These are phyloP conservation scores for Jordanella pulchra DNA, from an alignment of 2,797 vertebrate species.

Conservation along the genomic window DNA sequence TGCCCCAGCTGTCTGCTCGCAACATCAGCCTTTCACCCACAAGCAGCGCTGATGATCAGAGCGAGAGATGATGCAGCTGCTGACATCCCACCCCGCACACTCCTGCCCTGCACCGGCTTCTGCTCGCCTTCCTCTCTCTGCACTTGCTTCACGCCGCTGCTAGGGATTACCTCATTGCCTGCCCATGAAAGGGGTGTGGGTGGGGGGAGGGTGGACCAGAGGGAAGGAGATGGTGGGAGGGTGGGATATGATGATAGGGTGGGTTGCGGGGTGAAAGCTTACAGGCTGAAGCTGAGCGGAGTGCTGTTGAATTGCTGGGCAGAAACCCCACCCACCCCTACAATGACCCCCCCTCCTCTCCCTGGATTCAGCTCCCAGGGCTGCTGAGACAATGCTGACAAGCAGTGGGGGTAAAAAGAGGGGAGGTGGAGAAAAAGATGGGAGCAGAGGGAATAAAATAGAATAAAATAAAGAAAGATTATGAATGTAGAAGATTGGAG, in stretches of 20 bases:
- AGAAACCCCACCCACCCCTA: constrained; percentile 79
- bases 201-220: constrained; percentile 77
- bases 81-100: constrained; percentile 60
- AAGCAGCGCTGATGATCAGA: constrained; percentile 55
- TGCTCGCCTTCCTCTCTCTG: constrained; percentile 46
- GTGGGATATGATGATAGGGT: constrained; percentile 33
- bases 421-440: constrained; percentile 20
- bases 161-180: constrained; percentile 87
- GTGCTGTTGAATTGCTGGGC: constrained; percentile 68
- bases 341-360: constrained; percentile 49
- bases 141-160: constrained; percentile 78
- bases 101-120: constrained; percentile 61
- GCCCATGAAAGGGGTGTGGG: constrained; percentile 83
- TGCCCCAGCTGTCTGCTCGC: constrained; percentile 34
- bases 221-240: constrained; percentile 43
- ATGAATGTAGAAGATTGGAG: constrained; percentile 47
- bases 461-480: constrained; percentile 30
- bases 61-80: constrained; percentile 50
- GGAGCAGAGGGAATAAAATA: constrained; percentile 27
- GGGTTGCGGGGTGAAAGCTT: constrained; percentile 49
- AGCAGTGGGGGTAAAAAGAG: constrained; percentile 6
- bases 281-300: constrained; percentile 64
- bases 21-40: constrained; percentile 44
- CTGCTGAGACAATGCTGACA: constrained; percentile 77
- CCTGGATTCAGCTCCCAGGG: constrained; percentile 19